Evolutionary conservation across 2,888 invertebrate genomes (phyloP), one percentile per base, ranked within the genome.

Genomic region (Charanyca ferruginea): DNA sequence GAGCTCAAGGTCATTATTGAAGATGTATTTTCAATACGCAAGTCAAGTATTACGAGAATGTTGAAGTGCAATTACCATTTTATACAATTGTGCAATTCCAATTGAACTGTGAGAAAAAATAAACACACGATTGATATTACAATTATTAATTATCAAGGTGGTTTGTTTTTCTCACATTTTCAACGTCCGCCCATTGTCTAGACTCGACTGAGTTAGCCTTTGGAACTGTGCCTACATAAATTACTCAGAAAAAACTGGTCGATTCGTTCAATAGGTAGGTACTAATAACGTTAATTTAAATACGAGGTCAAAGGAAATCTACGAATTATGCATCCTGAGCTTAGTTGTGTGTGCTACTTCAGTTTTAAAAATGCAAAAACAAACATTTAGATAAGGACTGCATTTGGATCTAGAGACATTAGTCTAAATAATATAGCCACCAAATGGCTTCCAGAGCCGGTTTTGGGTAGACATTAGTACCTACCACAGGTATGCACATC

Each of bases 111-210:
- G 69, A 70, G 76, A 83, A 81, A 82, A 85, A 83, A 85, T 79
- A 85, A 84, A 78, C 80, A 80, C 62, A 77, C 55, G 75, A 85
- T 81, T 80, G 80, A 80, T 81, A 84, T 81, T 85, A 82, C 76
- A 82, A 84, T 82, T 83, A 81, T 77, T 81, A 80, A 80, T 76
- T 79, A 82, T 82, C 78, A 80, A 84, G 83, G 81, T 80, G 80
- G 74, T 82, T 78, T 81, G 83, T 87, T 87, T 87, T 89, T 88
- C 89, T 90, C 90, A 90, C 89, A 91, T 90, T 89, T 86, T 83
- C 80, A 83, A 90, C 90, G 89, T 92, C 93, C 94, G 94, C 74
- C 89, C 87, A 93, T 94, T 93, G 93, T 93, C 81, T 86, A 82
- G 69, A 52, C 65, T 66, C 52, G 47, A 11, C 47, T 71, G 16